Base-by-base conservation (phyloP, 1,140 invertebrate genomes). In the Zaprionus capensis region DNA sequence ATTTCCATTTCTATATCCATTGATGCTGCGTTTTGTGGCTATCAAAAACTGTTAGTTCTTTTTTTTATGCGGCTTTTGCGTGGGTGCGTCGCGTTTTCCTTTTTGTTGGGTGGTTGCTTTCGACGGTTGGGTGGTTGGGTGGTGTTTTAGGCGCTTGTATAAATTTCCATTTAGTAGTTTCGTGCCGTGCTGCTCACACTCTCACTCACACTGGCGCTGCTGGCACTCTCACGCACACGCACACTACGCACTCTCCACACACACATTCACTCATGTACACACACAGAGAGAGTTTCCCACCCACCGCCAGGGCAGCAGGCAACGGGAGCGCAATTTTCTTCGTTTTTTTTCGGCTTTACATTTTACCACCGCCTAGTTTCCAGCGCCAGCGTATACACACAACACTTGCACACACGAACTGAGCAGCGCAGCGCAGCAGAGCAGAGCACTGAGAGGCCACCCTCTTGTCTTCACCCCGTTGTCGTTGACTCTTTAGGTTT, bases 351-450 rank as follows among this genome's bases (percentile, higher is more conserved):
- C 76, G 72, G 71, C 76, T 76, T 86, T 86, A 74, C 71, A 84
- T 83, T 87, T 83, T 87, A 88, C 84, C 83, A 87, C 83, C 84
- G 83, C 83, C 83, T 83, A 87, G 78, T 87, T 87, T 86, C 82
- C 84, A 85, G 82, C 82, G 78, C 79, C 76, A 71, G 49, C 63
- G 85, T 90, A 88, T 88, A 88, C 84, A 88, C 84, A 88, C 82
- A 85, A 77, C 82, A 76, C 82, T 75, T 74, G 66, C 68, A 81
- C 79, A 71, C 76, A 76, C 69, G 71, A 69, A 46, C 70, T 73
- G 46, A 79, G 68, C 64, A 76, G 44, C 36, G 44, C 63, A 57
- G 44, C 41, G 41, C 41, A 26, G 57, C 67, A 49, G 53, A 34
- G 67, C 68, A 71, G 49, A 49, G 69, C 53, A 57, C 24, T 38